Conservation (phyloP, 1,140 invertebrate genomes). For the Drosophila malerkotliana region DNA sequence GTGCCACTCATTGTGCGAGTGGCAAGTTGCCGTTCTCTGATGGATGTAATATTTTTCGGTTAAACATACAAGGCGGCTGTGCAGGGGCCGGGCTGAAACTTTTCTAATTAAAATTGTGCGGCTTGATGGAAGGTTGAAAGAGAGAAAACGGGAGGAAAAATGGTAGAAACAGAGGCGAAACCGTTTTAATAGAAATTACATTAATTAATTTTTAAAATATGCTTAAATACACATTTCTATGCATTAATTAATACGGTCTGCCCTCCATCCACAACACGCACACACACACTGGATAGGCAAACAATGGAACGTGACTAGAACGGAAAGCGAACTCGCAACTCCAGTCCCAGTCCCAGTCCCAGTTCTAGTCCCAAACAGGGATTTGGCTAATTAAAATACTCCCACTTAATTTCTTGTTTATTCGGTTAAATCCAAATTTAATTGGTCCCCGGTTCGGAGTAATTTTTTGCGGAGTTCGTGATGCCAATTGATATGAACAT, state of each 20-base stretch:
- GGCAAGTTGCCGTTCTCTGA: too few relatives aligned
- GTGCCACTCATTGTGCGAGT: too few relatives aligned
- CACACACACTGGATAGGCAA: slow-evolving; percentile 15
- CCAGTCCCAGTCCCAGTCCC: too few relatives aligned
- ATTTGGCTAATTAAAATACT: slow-evolving; percentile 49
- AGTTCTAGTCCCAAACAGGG: slow-evolving; percentile 3
- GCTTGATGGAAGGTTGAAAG: slow-evolving; percentile 44
- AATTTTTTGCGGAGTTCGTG: slow-evolving; percentile 1
- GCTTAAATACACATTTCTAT: slow-evolving; percentile 65
- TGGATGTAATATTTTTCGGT: slow-evolving; percentile 19
- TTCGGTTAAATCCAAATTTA: slow-evolving; percentile 47
- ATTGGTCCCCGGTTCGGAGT: slow-evolving; percentile 14
- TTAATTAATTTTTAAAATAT: slow-evolving; percentile 76
- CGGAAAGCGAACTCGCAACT: slow-evolving; percentile 23
- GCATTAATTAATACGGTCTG: slow-evolving; percentile 58
- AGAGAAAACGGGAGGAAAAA: not conserved
- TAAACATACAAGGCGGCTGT: slow-evolving; percentile 23
- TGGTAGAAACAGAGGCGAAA: slow-evolving; percentile 4
- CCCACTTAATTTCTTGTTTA: slow-evolving; percentile 42
- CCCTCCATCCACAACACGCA: not conserved
- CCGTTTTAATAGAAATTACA: slow-evolving; percentile 72
- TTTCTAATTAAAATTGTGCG: slow-evolving; percentile 79
- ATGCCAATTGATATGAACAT: slow-evolving; percentile 1
- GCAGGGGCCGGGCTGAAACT: slow-evolving; percentile 47
- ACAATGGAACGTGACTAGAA: slow-evolving; percentile 55